Evolutionary conservation across 2,797 vertebrate species (phyloP).

Genomic region (Epinephelus coioides): DNA sequence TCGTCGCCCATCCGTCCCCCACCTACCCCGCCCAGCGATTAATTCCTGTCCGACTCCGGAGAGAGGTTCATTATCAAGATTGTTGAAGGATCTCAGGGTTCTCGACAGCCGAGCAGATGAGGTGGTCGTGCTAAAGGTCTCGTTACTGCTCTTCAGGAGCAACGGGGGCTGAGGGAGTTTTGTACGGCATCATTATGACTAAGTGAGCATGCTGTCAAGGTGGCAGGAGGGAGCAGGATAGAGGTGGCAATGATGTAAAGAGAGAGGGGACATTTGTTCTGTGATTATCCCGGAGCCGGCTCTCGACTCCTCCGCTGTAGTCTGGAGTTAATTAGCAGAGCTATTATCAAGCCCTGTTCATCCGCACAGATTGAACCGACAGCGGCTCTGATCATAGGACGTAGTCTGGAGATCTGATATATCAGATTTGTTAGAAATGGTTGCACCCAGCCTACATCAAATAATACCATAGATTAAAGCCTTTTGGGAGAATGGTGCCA

Average conservation of each 20-base stretch:
- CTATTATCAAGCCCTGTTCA: slow-evolving; percentile 71
- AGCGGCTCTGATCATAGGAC: slow-evolving; percentile 69
- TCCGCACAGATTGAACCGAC: slow-evolving; percentile 68
- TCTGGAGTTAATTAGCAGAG: slow-evolving; percentile 80
- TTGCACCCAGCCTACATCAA: slow-evolving; percentile 39
- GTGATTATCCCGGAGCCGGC: slow-evolving; percentile 66
- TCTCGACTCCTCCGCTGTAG: slow-evolving; percentile 62
- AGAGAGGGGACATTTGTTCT: slow-evolving; percentile 60
- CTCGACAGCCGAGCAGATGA: slow-evolving; percentile 59
- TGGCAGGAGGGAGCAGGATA: slow-evolving; percentile 18
- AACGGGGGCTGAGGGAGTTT: slow-evolving; percentile 20
- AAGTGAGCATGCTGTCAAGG: slow-evolving; percentile 52
- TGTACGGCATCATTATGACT: slow-evolving; percentile 28
- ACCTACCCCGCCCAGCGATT: slow-evolving; percentile 30
- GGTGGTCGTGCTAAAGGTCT: slow-evolving; percentile 57
- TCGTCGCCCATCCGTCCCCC: slow-evolving; percentile 18
- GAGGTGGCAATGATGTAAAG: slow-evolving; percentile 7
- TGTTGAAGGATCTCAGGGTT: slow-evolving; percentile 51
- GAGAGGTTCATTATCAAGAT: slow-evolving; percentile 61
- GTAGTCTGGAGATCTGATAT: slow-evolving; percentile 50
- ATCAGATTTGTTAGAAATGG: slow-evolving; percentile 50
- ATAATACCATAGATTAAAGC: slow-evolving; percentile 57
- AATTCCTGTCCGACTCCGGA: slow-evolving; percentile 41
- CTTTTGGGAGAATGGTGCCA: slow-evolving; percentile 23
- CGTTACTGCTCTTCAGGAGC: slow-evolving; percentile 45